Base-by-base conservation (phyloP, 2,113 vertebrate species). In the Gavia stellata region DNA sequence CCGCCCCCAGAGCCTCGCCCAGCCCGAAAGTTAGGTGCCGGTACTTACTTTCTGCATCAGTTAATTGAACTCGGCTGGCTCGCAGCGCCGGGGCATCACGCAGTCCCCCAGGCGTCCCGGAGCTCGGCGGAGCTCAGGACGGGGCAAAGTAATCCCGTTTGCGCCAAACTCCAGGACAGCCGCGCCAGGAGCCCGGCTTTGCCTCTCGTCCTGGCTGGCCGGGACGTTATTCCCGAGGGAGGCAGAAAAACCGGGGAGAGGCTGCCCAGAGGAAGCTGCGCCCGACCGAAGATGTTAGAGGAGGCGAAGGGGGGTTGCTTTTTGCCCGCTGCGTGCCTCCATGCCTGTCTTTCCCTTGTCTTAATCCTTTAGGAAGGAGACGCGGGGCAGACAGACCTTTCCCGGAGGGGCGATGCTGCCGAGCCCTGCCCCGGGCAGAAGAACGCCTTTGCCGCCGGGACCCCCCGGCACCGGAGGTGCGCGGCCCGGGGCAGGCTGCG, bases 351-450 rank as follows among this genome's bases (percentile, higher is more conserved):
- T 94, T 92, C 17, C 68, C 67, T 82, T 88, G 31, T 96, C 66
- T 97, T 96, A 72, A 96, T 95, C 86, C 94, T 91, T 59, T 95
- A 97, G 97, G 93, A 95, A 94, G 81, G 82, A 85, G 56, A 62
- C 65, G 28, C 52, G 72, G 4, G 88, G 67, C 80, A 61, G 80
- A 47, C 62, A 72, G 93, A 94, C 66, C 63, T 68, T 92, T 83
- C 50, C 82, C n/a, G 92, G 78, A 91, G 56, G 70, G 89, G 82
- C 65, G 74, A 97, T 97, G 95, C 84, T 92, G 93, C 89, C 90
- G 72, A 93, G 91, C 81, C 80, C 87, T 80, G 92, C 94, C 53
- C 96, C 92, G 81, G 97, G 93, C 89, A 96, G 93, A 55, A 96
- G 72, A 52, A 94, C 95, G 87, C 47, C 85, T 77, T 62, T 53